Conservation (phyloP, 1,140 invertebrate species). For the Phymastichus coffea region DNA sequence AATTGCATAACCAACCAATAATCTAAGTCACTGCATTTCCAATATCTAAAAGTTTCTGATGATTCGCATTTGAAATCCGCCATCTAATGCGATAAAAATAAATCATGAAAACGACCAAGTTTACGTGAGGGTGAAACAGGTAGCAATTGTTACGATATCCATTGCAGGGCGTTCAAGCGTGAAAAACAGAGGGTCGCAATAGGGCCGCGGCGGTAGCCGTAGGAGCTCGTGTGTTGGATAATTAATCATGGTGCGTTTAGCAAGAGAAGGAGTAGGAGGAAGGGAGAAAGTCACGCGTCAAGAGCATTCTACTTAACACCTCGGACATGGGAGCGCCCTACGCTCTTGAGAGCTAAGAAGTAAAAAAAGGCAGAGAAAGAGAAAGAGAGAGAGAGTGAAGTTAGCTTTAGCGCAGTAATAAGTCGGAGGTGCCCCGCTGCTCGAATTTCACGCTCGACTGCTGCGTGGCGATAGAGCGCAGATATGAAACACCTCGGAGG, state of each 20-base stretch:
- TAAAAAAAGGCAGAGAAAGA: neutral
- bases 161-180: neutral
- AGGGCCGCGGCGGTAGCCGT: too few species aligned
- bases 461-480: conserved; percentile 49
- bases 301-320: conserved; percentile 13
- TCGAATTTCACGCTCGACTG: conserved; percentile 52
- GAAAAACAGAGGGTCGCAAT: neutral
- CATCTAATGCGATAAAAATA: neutral
- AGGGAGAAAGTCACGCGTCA: neutral
- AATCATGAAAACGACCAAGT: too few species aligned
- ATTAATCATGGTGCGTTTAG: conserved; percentile 20
- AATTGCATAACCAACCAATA: too few species aligned
- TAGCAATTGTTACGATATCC: neutral
- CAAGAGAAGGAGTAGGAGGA: neutral
- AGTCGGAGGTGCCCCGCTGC: conserved; percentile 38
- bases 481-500: conserved; percentile 49
- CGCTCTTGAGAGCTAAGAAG: too few species aligned
- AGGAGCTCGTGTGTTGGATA: too few species aligned
- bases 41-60: too few species aligned
- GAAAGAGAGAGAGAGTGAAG: conserved; percentile 30
- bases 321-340: conserved; percentile 7
- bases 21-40: too few species aligned
- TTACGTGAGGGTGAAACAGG: too few species aligned
- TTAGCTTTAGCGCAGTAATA: too few species aligned
- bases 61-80: too few species aligned